A percentile compares a stretch with the other conserved stretches of the same genome.
These are phyloP conservation scores for Brenthis hecate DNA, from an alignment of 2,888 invertebrate genomes.

Conservation along the genomic window DNA sequence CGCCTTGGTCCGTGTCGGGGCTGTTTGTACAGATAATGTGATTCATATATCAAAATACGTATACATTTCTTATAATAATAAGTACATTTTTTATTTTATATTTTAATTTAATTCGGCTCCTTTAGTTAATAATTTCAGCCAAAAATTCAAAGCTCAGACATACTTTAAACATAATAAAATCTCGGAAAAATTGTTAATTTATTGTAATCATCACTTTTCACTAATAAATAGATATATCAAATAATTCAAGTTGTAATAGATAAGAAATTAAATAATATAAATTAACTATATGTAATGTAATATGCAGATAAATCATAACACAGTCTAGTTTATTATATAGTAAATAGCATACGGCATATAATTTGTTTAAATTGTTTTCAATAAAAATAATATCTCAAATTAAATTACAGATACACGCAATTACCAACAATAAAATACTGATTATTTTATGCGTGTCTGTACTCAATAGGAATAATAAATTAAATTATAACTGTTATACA, in stretches of 20 bases:
- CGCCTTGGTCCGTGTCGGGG: constrained; percentile 46
- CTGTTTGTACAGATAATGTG: constrained; percentile 25
- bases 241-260: too few species aligned
- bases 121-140: neutral
- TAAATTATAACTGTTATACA: neutral
- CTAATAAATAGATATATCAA: too few species aligned
- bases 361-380: constrained; percentile 5
- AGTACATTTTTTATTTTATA: neutral
- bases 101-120: neutral
- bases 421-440: neutral
- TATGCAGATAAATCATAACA: constrained; percentile 2
- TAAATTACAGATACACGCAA: constrained; percentile 5
- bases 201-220: too few species aligned
- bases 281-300: neutral
- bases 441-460: neutral
- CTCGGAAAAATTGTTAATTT: too few species aligned
- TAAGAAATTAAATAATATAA: neutral
- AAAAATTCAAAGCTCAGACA: too few species aligned
- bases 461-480: neutral
- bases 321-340: neutral
- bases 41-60: constrained; percentile 3
- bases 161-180: too few species aligned
- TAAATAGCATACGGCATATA: constrained; percentile 5
- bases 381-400: neutral
- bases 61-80: constrained; percentile 4